Conservation (phyloP, 2,888 invertebrate species). For the Xylota sylvarum region DNA sequence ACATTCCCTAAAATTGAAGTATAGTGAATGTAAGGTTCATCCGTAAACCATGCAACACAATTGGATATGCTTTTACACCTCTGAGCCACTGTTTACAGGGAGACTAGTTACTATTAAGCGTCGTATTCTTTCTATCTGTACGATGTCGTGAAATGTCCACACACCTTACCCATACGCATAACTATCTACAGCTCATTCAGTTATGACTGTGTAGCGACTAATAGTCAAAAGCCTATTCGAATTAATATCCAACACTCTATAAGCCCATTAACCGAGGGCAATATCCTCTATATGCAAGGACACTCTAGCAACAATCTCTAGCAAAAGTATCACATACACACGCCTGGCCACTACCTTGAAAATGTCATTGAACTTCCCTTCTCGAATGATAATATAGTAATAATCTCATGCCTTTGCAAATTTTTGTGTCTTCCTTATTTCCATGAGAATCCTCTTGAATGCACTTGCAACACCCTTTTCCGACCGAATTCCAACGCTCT, state of each 20-base stretch:
- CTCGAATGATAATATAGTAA: slow-evolving; percentile 55
- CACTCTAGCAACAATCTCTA: background rate
- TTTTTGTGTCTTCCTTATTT: slow-evolving; percentile 61
- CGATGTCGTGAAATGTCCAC: too few species aligned
- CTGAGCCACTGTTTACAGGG: too few species aligned
- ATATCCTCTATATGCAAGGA: slow-evolving; percentile 19
- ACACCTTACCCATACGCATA: too few species aligned
- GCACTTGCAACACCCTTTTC: slow-evolving; percentile 38
- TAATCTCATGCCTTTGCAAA: slow-evolving; percentile 59
- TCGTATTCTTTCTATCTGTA: too few species aligned
- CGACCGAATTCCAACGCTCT: slow-evolving; percentile 5
- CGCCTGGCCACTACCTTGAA: slow-evolving; percentile 1
- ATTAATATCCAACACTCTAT: background rate
- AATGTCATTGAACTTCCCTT: slow-evolving; percentile 64
- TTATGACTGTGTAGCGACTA: background rate
- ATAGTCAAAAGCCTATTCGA: background rate
- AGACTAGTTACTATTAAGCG: too few species aligned
- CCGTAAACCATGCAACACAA: too few species aligned
- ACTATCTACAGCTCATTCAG: background rate
- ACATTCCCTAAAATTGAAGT: too few species aligned
- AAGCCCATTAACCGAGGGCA: slow-evolving; percentile 19
- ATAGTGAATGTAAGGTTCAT: too few species aligned
- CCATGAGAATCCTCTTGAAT: slow-evolving; percentile 65
- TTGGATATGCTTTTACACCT: too few species aligned
- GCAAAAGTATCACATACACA: background rate